Conservation (phyloP, 1,140 invertebrate species). For the Monochamus saltuarius region DNA sequence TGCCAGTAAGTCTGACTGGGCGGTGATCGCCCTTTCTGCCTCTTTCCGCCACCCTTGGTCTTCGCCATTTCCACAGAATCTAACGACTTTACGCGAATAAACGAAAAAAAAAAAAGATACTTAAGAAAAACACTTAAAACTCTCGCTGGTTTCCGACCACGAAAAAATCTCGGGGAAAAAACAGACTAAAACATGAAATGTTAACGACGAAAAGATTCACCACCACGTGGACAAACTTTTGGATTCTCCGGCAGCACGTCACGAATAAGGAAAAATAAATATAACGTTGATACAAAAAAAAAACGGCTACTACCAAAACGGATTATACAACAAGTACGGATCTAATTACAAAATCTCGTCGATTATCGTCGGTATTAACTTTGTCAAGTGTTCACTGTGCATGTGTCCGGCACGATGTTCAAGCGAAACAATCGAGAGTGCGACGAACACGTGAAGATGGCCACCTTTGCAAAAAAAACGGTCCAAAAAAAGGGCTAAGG, state of each 20-base stretch:
- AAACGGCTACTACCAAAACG: no score
- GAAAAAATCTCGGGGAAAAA: slow-evolving; percentile 9
- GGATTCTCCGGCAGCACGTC: neutral
- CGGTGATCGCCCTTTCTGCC: slow-evolving; percentile 11
- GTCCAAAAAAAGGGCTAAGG: no score
- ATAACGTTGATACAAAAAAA: neutral
- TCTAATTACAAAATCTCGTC: no score
- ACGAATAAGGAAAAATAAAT: neutral
- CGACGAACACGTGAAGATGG: no score
- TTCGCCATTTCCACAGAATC: slow-evolving; percentile 27
- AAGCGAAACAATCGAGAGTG: no score
- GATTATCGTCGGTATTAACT: no score
- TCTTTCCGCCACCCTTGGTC: slow-evolving; percentile 16
- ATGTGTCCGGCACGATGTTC: no score
- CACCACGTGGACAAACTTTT: slow-evolving; percentile 11
- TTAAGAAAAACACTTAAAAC: neutral
- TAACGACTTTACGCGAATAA: neutral
- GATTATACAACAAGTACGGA: no score
- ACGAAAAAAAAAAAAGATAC: neutral
- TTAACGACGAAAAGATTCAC: slow-evolving; percentile 1
- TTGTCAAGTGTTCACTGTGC: no score
- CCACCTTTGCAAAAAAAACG: no score
- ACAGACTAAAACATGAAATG: neutral
- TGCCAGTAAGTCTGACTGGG: neutral
- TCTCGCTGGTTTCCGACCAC: neutral